A percentile compares a stretch with the other conserved stretches of the same genome.
These are phyloP conservation scores for Gambusia holbrooki DNA, from an alignment of 2,113 vertebrate genomes.

Conservation along the genomic window DNA sequence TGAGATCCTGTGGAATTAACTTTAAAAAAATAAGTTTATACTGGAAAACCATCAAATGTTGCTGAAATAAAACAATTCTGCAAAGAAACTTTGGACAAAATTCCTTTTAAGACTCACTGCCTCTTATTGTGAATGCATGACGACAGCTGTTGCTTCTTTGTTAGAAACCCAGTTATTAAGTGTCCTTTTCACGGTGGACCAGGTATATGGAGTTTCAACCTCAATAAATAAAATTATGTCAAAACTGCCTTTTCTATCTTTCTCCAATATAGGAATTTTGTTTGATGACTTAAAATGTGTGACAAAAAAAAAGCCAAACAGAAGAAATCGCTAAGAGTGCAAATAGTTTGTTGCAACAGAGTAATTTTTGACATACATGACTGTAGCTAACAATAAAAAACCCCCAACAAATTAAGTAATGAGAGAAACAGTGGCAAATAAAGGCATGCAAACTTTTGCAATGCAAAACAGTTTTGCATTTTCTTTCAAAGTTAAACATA, in stretches of 20 bases:
- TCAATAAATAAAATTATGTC: neutral
- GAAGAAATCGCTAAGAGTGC: neutral
- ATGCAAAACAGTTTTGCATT: conserved; percentile 54
- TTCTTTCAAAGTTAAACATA: conserved; percentile 28
- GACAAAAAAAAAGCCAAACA: neutral
- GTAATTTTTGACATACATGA: conserved; percentile 49
- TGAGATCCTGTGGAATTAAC: too few relatives aligned
- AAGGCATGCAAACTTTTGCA: conserved; percentile 70
- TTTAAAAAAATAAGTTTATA: too few relatives aligned
- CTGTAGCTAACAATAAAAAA: conserved; percentile 46
- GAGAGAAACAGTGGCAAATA: conserved; percentile 40
- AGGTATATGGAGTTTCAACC: neutral
- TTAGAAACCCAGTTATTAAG: neutral
- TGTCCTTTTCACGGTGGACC: neutral
- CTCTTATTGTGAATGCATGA: neutral
- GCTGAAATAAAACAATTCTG: too few relatives aligned
- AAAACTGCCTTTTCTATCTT: neutral
- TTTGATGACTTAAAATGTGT: neutral
- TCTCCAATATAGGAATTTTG: neutral
- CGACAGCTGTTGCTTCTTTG: too few relatives aligned
- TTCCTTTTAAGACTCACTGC: neutral
- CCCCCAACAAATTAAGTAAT: conserved; percentile 36
- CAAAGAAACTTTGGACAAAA: too few relatives aligned
- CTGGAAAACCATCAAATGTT: too few relatives aligned
- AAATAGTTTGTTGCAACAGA: conserved; percentile 4